Evolutionary conservation across 2,113 vertebrate genomes (phyloP).

Genomic region (Hyaena hyaena): DNA sequence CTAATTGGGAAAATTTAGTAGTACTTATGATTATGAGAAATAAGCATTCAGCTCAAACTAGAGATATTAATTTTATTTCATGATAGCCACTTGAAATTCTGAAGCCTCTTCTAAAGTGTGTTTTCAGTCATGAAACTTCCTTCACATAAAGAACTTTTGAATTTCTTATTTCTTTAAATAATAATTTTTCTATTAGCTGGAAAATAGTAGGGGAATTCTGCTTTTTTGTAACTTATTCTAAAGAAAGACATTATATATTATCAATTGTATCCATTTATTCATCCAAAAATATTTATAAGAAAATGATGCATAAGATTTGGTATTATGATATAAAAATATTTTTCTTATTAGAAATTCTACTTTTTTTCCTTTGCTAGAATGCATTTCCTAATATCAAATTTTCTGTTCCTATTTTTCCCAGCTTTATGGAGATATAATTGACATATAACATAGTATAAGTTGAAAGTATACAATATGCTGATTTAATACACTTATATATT

Average conservation of each 20-base stretch:
- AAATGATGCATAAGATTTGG: not conserved
- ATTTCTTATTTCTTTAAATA: conserved; percentile 23
- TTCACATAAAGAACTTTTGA: conserved; percentile 13
- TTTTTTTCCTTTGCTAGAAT: not conserved
- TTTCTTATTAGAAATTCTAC: not conserved
- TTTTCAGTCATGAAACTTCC: not conserved
- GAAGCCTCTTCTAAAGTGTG: not conserved
- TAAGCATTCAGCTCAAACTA: not conserved
- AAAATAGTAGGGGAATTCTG: not conserved
- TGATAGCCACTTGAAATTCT: not conserved
- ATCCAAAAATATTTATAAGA: not conserved
- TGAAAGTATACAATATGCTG: not conserved
- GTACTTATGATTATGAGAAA: not conserved
- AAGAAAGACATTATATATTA: not conserved
- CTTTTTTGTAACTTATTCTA: not conserved
- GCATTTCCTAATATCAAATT: not conserved
- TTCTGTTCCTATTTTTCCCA: not conserved
- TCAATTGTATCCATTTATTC: not conserved
- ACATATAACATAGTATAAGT: not conserved
- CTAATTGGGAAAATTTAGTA: not conserved
- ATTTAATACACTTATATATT: not conserved
- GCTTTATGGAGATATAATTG: not conserved
- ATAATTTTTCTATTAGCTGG: not conserved
- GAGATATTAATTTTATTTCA: not conserved
- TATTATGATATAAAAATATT: not conserved